These are phyloP conservation scores for Seladonia tumulorum DNA, from an alignment of 2,888 invertebrate genomes.

Conservation along the genomic window DNA sequence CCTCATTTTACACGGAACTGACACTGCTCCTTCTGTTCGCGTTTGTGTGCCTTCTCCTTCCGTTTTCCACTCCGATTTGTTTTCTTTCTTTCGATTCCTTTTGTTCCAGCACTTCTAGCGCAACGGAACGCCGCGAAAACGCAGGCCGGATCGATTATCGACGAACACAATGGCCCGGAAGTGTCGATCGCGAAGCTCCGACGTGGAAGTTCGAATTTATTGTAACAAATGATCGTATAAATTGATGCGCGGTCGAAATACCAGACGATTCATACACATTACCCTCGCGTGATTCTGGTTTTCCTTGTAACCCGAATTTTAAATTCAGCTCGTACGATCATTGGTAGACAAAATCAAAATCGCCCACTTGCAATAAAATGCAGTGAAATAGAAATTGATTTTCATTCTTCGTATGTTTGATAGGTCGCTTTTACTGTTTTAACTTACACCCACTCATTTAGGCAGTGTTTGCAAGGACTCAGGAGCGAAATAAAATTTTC, in stretches of 20 bases:
- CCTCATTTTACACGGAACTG: background rate
- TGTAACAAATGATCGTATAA: slow-evolving; percentile 30
- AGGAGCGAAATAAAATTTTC: too few relatives aligned
- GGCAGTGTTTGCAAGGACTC: too few relatives aligned
- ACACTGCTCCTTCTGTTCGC: background rate
- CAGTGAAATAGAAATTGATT: too few relatives aligned
- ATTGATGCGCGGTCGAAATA: slow-evolving; percentile 1
- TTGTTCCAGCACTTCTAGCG: background rate
- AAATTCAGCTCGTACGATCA: background rate
- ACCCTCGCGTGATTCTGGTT: background rate
- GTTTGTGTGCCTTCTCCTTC: background rate
- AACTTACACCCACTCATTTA: too few relatives aligned
- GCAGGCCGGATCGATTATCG: slow-evolving; percentile 24
- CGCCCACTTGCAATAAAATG: background rate
- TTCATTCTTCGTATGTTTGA: too few relatives aligned
- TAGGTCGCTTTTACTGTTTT: too few relatives aligned
- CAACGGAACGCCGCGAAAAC: background rate
- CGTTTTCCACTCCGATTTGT: background rate
- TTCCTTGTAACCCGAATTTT: background rate
- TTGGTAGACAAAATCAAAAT: background rate
- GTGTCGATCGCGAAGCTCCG: background rate
- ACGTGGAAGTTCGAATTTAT: slow-evolving; percentile 16
- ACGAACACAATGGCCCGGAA: slow-evolving; percentile 26
- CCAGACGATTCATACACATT: slow-evolving; percentile 9
- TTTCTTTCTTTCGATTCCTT: background rate